A percentile compares a stretch with the other conserved stretches of the same genome.
Conservation (phyloP, 2,888 invertebrate species). For the Stomorhina lunata region DNA sequence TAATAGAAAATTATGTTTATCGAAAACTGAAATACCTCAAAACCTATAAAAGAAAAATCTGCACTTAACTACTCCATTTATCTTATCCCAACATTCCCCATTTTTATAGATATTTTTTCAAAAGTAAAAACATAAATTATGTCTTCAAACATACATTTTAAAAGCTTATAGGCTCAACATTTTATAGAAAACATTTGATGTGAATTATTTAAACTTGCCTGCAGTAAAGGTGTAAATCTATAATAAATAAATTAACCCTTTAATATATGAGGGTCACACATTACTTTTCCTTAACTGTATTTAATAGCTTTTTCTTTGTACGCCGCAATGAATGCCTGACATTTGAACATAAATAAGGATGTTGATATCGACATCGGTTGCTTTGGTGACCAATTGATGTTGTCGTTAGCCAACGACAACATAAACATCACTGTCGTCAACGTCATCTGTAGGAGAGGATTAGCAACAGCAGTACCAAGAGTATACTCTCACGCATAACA, state of each 20-base stretch:
- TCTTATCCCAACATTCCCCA: not conserved
- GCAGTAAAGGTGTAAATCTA: not conserved
- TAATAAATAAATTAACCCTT: not conserved
- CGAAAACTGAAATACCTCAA: no score
- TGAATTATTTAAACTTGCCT: not conserved
- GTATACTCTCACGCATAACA: not conserved
- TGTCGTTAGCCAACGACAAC: not conserved
- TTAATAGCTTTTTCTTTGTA: no score
- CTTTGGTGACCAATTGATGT: not conserved
- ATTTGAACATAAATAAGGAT: not conserved
- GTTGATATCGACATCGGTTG: slow-evolving; percentile 1
- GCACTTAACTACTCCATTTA: not conserved
- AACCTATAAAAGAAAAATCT: no score
- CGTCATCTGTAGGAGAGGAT: not conserved
- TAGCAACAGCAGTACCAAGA: not conserved
- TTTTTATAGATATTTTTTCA: not conserved
- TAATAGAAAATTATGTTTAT: not conserved
- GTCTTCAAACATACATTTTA: not conserved
- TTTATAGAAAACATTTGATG: not conserved
- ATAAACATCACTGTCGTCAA: slow-evolving; percentile 3
- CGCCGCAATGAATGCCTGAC: not conserved
- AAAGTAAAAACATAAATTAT: not conserved
- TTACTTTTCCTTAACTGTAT: not conserved
- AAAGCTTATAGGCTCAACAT: not conserved
- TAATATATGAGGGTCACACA: not conserved